Percentiles rank a stretch among this genome's conserved stretches.
These are phyloP conservation scores for Myocastor coypus DNA, from an alignment of 2,113 vertebrate species.

Conservation along the genomic window DNA sequence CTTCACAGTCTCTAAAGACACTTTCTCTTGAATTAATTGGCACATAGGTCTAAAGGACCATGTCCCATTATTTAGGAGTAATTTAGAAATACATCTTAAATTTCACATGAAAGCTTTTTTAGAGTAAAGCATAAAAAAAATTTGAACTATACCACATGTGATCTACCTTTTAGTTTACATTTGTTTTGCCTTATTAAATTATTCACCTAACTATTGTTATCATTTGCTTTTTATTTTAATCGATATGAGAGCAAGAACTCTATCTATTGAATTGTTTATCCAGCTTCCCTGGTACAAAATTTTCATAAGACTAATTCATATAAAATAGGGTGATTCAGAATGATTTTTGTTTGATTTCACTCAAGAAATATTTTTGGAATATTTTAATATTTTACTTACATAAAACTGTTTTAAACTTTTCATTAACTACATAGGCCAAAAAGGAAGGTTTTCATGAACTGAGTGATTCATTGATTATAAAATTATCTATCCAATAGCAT, in stretches of 20 bases:
- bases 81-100: conserved; percentile 16
- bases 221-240: conserved; percentile 47
- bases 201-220: background rate
- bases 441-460: conserved; percentile 17
- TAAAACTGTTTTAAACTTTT: conserved; percentile 51
- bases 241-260: background rate
- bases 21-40: conserved; percentile 25
- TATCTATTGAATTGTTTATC: conserved; percentile 49
- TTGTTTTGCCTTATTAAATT: conserved; percentile 32
- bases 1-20: background rate
- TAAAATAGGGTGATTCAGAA: background rate
- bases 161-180: conserved; percentile 31
- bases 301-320: background rate
- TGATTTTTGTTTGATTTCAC: conserved; percentile 24
- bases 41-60: background rate
- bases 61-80: conserved; percentile 24
- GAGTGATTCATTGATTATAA: background rate
- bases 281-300: background rate
- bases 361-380: conserved; percentile 19
- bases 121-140: conserved; percentile 25
- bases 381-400: conserved; percentile 24
- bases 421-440: background rate
- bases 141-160: background rate
- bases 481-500: background rate
- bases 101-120: conserved; percentile 38